phyloP scores from a whole-genome alignment of 2,797 vertebrate species.

The Pseudotriccus pelzelni region DNA sequence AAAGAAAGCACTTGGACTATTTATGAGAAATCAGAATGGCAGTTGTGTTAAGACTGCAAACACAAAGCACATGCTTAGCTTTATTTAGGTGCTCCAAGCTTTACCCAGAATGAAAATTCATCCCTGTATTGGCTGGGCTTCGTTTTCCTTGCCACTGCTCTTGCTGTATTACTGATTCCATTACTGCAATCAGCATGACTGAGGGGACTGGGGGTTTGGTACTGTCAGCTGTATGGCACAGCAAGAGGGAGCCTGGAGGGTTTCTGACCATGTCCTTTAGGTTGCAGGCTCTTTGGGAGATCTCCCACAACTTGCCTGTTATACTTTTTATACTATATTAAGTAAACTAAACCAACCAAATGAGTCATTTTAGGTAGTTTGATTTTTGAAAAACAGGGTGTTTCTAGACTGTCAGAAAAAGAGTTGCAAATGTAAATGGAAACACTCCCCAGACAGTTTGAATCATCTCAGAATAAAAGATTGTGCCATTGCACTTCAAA shows the following conservation, averaged over 20 bases:
- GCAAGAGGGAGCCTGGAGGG: background rate
- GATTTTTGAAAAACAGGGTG: background rate
- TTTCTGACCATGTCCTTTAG: background rate
- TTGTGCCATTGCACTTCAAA: background rate
- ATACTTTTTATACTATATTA: background rate
- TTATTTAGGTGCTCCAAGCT: background rate
- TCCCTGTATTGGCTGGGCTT: background rate
- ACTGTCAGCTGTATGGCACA: background rate
- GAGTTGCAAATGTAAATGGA: background rate
- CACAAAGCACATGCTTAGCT: background rate
- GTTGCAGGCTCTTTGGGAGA: background rate
- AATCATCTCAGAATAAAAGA: background rate
- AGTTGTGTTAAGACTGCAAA: background rate
- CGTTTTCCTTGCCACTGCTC: background rate
- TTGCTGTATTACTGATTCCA: rapidly evolving
- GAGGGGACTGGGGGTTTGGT: background rate
- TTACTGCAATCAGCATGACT: background rate
- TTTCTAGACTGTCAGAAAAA: background rate
- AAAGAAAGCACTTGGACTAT: background rate
- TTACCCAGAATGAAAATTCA: background rate
- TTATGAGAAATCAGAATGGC: slow-evolving; percentile 3
- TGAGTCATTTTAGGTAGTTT: background rate
- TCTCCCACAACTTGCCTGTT: background rate
- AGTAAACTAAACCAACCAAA: background rate
- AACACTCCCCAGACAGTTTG: background rate